Conservation (phyloP, 2,113 vertebrate species). For the Sturnus vulgaris region DNA sequence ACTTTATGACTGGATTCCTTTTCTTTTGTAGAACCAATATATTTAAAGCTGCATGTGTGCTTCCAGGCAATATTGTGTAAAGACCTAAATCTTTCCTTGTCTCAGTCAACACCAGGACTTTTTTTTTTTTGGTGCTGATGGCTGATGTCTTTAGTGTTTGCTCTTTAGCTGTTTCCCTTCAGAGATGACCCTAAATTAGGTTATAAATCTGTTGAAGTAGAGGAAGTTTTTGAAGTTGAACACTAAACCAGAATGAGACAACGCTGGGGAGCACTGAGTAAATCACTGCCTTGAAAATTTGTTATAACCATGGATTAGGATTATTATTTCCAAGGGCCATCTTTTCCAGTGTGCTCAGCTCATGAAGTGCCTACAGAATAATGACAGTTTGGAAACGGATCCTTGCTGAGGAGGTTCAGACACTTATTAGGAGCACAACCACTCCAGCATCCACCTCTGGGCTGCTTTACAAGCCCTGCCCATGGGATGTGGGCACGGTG, state of each 20-base stretch:
- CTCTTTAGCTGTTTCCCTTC: neutral
- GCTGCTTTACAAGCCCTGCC: neutral
- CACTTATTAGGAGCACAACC: neutral
- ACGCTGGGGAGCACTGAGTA: neutral
- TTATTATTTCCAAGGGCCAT: neutral
- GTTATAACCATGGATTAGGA: neutral
- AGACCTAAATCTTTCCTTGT: neutral
- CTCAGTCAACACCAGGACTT: neutral
- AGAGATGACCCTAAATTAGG: neutral
- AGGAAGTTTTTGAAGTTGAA: neutral
- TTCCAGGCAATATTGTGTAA: neutral
- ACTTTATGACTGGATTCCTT: neutral
- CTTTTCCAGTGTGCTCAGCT: neutral
- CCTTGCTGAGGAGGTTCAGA: neutral
- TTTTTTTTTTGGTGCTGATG: neutral
- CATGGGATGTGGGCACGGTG: accelerated
- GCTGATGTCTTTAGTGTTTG: neutral
- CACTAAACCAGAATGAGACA: neutral
- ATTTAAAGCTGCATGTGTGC: neutral
- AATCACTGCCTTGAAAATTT: neutral
- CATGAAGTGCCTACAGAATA: neutral
- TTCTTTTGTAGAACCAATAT: neutral
- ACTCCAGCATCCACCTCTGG: neutral
- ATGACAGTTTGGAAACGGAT: neutral
- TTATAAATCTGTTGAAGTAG: neutral